These are phyloP conservation scores for Naso thynnoides DNA, from an alignment of 2,797 vertebrate genomes.

Conservation along the genomic window DNA sequence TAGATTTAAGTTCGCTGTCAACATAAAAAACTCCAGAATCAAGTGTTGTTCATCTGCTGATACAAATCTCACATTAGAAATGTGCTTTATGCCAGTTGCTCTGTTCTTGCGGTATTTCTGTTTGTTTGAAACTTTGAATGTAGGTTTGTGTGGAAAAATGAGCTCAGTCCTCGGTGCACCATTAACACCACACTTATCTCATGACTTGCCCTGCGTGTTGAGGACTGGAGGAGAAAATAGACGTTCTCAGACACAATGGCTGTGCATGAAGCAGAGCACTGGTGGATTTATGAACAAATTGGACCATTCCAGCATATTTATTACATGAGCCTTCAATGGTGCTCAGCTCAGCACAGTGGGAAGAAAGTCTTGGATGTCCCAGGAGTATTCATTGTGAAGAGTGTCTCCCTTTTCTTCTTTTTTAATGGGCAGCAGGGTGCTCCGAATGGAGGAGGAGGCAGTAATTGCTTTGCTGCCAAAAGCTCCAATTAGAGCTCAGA, in stretches of 20 bases:
- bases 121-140: constrained; percentile 5
- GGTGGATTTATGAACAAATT: constrained; percentile 64
- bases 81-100: not conserved
- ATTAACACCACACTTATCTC: constrained; percentile 3
- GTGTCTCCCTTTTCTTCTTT: constrained; percentile 48
- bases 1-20: not conserved
- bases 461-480: constrained; percentile 66
- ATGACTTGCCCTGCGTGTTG: constrained; percentile 25
- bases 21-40: not conserved
- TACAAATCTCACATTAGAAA: not conserved
- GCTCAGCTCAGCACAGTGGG: constrained; percentile 56
- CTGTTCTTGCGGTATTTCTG: not conserved
- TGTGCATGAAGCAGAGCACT: constrained; percentile 41
- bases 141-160: constrained; percentile 3
- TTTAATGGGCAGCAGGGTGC: constrained; percentile 60
- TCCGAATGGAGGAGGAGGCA: constrained; percentile 52
- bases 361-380: constrained; percentile 56
- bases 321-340: constrained; percentile 50
- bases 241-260: constrained; percentile 29
- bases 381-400: constrained; percentile 66
- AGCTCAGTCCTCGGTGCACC: not conserved
- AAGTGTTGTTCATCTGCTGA: constrained; percentile 1
- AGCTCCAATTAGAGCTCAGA: constrained; percentile 62
- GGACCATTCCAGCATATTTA: constrained; percentile 58
- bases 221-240: constrained; percentile 28